These are phyloP conservation scores for Madoqua kirkii DNA, from an alignment of 2,113 vertebrate species.

Conservation along the genomic window DNA sequence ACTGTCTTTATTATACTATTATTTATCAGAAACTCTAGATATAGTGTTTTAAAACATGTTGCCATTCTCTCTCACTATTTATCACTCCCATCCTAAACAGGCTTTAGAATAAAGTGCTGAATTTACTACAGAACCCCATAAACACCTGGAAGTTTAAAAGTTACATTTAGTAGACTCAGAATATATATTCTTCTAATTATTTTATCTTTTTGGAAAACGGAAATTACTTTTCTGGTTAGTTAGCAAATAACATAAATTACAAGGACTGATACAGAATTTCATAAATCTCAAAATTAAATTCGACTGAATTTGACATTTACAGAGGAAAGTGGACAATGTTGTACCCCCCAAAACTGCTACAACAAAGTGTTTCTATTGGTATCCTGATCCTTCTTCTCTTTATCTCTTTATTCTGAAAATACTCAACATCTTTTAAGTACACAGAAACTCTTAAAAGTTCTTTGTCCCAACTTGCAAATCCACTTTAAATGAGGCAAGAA, in stretches of 20 bases:
- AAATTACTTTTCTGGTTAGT: slow-evolving; percentile 17
- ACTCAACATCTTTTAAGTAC: slow-evolving; percentile 1
- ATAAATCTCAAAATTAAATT: background rate
- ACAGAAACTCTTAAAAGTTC: background rate
- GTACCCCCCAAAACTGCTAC: background rate
- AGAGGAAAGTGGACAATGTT: background rate
- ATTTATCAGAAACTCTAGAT: background rate
- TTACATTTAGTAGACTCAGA: background rate
- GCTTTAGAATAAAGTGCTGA: background rate
- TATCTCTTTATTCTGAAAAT: background rate
- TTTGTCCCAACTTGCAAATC: background rate
- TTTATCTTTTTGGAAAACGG: slow-evolving; percentile 1
- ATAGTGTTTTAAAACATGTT: background rate
- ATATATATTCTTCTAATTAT: background rate
- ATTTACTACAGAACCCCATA: background rate
- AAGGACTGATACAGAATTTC: background rate
- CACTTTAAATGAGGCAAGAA: background rate
- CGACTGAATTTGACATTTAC: background rate
- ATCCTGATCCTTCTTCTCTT: background rate
- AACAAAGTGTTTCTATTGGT: background rate
- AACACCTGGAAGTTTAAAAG: background rate
- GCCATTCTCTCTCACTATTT: background rate
- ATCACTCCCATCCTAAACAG: background rate
- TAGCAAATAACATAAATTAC: slow-evolving; percentile 21
- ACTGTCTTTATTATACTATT: background rate